Conservation (phyloP, 2,888 invertebrate species). For the Heliconius erato region DNA sequence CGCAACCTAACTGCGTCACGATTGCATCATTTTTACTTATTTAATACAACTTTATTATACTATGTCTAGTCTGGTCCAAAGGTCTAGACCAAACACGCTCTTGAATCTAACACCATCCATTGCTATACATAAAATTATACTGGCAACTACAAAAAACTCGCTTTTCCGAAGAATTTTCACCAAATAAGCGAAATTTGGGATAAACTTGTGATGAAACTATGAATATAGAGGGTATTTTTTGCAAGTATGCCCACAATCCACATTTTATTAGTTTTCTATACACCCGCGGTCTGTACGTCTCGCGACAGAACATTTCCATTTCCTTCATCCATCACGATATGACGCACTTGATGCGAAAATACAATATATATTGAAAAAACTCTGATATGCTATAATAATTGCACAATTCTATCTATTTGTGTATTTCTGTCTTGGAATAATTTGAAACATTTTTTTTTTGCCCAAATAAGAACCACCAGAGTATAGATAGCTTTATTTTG, state of each 20-base stretch:
- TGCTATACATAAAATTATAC: conserved; percentile 3
- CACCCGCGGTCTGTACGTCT: background rate
- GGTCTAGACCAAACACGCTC: background rate
- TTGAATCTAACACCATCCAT: background rate
- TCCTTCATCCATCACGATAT: conserved; percentile 37
- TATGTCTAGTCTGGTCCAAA: background rate
- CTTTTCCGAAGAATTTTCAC: conserved; percentile 5
- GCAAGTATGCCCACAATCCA: conserved; percentile 15
- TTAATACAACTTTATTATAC: background rate
- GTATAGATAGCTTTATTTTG: too few relatives aligned
- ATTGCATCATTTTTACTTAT: background rate
- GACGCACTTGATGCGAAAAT: conserved; percentile 11
- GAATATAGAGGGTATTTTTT: conserved; percentile 29
- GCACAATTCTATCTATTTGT: background rate
- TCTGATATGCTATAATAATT: background rate
- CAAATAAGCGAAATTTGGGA: conserved; percentile 18
- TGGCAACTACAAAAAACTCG: conserved; percentile 1
- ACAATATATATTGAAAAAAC: background rate
- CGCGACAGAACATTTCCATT: conserved; percentile 17
- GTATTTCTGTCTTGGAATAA: too few relatives aligned
- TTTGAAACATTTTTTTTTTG: too few relatives aligned
- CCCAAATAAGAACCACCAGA: too few relatives aligned
- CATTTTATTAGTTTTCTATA: conserved; percentile 20
- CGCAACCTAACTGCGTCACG: too few relatives aligned
- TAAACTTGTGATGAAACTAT: conserved; percentile 20